These are phyloP conservation scores for Callipepla squamata DNA, from an alignment of 2,113 vertebrate species.

Conservation along the genomic window DNA sequence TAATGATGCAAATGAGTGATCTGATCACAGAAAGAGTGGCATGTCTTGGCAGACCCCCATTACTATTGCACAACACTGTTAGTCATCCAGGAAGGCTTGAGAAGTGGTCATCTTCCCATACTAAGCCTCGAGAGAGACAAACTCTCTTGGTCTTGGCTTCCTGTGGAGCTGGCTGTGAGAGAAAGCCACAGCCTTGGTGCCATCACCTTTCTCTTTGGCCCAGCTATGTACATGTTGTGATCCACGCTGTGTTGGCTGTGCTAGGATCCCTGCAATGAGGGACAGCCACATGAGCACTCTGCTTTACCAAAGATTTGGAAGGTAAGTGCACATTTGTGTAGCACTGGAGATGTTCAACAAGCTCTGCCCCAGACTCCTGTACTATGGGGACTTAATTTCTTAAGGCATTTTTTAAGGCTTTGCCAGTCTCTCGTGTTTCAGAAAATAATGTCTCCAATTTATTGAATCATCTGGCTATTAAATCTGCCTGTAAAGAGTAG, in stretches of 20 bases:
- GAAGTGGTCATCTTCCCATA: background rate
- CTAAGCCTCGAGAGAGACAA: background rate
- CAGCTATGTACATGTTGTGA: fast-evolving
- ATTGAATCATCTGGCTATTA: background rate
- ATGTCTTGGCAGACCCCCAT: background rate
- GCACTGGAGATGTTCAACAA: background rate
- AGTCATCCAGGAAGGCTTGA: background rate
- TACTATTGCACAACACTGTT: background rate
- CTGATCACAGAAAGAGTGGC: background rate
- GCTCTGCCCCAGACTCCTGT: background rate
- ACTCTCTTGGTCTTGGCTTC: background rate
- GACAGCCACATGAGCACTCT: background rate
- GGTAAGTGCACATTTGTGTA: background rate
- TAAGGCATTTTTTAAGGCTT: background rate
- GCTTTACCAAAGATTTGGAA: background rate
- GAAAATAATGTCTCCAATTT: background rate
- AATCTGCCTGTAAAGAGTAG: background rate
- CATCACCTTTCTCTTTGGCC: background rate
- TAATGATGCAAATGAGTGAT: background rate
- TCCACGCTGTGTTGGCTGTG: fast-evolving
- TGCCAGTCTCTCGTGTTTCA: background rate
- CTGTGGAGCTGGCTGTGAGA: too few species aligned
- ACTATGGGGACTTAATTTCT: background rate
- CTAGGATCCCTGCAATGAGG: background rate
- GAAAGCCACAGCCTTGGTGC: background rate